phyloP scores from a whole-genome alignment of 2,888 invertebrate genomes.

The Erynnis tages region DNA sequence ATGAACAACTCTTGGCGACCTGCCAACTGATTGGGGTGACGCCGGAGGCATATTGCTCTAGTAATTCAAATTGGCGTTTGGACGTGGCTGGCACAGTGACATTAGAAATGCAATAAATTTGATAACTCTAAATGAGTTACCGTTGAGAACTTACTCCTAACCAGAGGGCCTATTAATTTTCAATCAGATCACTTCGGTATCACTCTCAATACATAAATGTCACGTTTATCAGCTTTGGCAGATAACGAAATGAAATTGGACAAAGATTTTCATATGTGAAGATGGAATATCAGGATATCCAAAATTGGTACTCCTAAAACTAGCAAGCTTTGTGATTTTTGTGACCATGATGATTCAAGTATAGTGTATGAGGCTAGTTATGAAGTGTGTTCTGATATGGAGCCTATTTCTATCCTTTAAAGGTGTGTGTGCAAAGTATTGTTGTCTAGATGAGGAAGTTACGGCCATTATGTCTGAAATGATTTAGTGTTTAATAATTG shows the following conservation, averaged over 20 bases:
- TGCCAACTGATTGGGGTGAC: slow-evolving; percentile 21
- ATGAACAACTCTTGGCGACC: slow-evolving; percentile 2
- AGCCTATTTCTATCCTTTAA: background rate
- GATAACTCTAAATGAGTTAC: slow-evolving; percentile 12
- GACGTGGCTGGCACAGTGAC: slow-evolving; percentile 17
- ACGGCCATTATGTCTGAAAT: background rate
- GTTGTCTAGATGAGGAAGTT: background rate
- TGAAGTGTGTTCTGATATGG: background rate
- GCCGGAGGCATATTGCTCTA: slow-evolving; percentile 7
- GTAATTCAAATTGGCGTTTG: slow-evolving; percentile 24
- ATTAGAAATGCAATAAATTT: slow-evolving; percentile 25
- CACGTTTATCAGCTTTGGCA: no score
- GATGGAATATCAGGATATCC: no score
- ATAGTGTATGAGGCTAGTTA: no score
- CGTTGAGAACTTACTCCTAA: slow-evolving; percentile 8
- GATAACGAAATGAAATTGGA: no score
- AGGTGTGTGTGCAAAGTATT: background rate
- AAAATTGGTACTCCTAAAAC: no score
- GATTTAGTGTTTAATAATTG: background rate
- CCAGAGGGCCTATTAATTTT: background rate
- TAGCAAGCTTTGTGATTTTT: no score
- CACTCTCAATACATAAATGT: no score
- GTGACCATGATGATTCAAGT: no score
- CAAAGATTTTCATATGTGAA: no score
- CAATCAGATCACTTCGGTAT: no score